Base-by-base conservation (phyloP, 1,140 invertebrate species). In the Muscidifurax raptorellus region DNA sequence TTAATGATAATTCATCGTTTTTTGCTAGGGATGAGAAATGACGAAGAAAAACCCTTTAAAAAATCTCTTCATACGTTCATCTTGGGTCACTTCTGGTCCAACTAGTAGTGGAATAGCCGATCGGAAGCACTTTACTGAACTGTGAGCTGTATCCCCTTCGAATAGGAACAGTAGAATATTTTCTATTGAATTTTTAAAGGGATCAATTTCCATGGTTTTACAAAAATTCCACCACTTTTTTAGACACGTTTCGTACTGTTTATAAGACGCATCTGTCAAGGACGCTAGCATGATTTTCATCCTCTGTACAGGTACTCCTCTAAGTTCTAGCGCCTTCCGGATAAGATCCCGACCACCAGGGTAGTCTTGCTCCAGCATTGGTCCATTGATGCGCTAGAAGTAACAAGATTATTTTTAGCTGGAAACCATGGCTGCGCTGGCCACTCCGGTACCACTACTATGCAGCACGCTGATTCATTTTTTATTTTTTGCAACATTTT, bases 401-500 rank as follows among this genome's bases (percentile, higher is more conserved):
- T 36, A 36, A 74, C 52, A 44, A 82, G 27, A 32, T 59, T 74
- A n/a, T 67, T 9, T 2, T 79, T 32, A 74, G 84, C 47, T 72
- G 52, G 18, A 59, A 82, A 82, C 79, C 74, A 85, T 2, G 84
- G 84, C 77, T 85, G 79, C 2, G 28, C 32, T 30, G 72, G 18
- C 72, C 27, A 83, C 12, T 83, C 30, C 15, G 59, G 72, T 28
- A 76, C 81, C 2, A 83, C 72, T 15, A 76, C 22, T 12, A 83
- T 76, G 2, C 72, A 72, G 13, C 36, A 6, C 28, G 84, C 87
- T 27, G 75, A 28, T 25, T 88, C 87, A 10, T 36, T 76, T 44
- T 80, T 85, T 7, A 88, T 85, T 85, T 88, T 88, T 32, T 82
- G 59, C 18, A 88, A 64, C 28, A 64, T 40, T 77, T 75, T 84